Percentiles rank a stretch among this genome's conserved stretches.
Conservation (phyloP, 1,140 invertebrate species). For the Rhagoletis pomonella region DNA sequence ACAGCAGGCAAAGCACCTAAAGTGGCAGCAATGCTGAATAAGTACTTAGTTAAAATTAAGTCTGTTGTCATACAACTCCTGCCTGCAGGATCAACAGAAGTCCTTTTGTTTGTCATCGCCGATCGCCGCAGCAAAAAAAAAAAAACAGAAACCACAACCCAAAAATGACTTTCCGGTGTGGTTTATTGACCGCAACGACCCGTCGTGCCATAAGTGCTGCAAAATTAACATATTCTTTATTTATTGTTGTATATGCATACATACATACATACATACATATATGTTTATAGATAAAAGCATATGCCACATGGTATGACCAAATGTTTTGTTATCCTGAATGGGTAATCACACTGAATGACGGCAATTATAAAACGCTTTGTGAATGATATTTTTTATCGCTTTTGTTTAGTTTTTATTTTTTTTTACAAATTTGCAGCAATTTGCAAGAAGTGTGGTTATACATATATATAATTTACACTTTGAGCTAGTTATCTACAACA, state of each 20-base stretch:
- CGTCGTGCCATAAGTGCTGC: constrained; percentile 1
- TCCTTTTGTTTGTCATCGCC: constrained; percentile 48
- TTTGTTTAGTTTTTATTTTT: background rate
- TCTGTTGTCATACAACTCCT: background rate
- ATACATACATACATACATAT: background rate
- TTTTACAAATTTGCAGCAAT: background rate
- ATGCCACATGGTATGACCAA: background rate
- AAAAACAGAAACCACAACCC: background rate
- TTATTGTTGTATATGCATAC: background rate
- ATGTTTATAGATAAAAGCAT: background rate
- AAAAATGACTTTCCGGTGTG: constrained; percentile 47
- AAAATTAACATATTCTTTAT: constrained; percentile 45
- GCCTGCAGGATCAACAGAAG: background rate
- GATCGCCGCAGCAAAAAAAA: background rate
- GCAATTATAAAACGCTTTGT: constrained; percentile 46
- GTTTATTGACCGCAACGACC: constrained; percentile 45
- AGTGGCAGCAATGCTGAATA: background rate
- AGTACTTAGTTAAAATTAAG: background rate
- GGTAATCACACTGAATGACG: constrained; percentile 24
- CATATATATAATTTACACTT: constrained; percentile 34
- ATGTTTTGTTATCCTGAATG: background rate
- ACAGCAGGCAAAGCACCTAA: background rate
- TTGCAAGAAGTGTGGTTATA: background rate
- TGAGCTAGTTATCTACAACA: background rate
- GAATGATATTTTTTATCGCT: background rate